Evolutionary conservation across 35 echinoderm and acorn worm genomes (phyloP), one percentile per base, ranked within the genome.

Genomic region (Eucidaris tribuloides): DNA sequence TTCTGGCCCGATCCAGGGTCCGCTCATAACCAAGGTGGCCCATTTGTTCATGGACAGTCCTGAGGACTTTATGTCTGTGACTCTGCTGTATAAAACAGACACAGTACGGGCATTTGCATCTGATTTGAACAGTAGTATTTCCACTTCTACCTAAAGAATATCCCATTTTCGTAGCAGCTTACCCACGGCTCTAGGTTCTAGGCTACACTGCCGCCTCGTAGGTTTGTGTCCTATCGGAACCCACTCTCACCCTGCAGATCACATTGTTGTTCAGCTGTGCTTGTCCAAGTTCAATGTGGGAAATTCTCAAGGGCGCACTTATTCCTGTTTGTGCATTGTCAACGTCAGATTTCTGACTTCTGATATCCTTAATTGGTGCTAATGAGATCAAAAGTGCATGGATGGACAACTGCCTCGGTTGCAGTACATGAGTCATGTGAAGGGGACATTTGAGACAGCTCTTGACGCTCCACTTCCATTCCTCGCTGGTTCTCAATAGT

Each of bases 71-170:
- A 4, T 77, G 5, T 38, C 85, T 76, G 5, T 84, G 32, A 42
- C 42, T 66, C 1, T 37, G 15, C 5, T 84, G 91, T 6, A 93
- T n/a, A n/a, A 81, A 11, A 93, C 68, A 54, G 88, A 74, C 39
- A 35, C 4, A 5, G 24, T 56, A 3, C 39, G 18, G 33, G 56
- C 42, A 18, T 64, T 79, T 44, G 9, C 9, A 54, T 54, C 9
- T 42, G 9, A 13, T 42, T 38, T 43, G 1, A 32, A 42, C 18
- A 57, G 11, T 38, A 81, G 11, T 0, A 81, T 50, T 20, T 62
- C 45, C 18, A 45, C 2, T 3, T 42, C 33, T 4, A 83, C 0
- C 4, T 65, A 9, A 6, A 83, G 30, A 9, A 36, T 36, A 0
- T 66, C 49, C 81, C 58, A 83, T 7, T 83, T 27, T 20, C 81